phyloP scores from a whole-genome alignment of 2,113 vertebrate genomes.

The Mus musculus region GRCm39 chr7:57345001-57345500 shows the following conservation, averaged over 20 bases:
- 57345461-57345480: not conserved
- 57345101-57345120: not conserved
- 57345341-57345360: no score
- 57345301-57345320: not conserved
- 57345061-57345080: not conserved
- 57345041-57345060: no score
- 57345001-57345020: not conserved
- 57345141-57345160: not conserved
- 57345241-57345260: not conserved
- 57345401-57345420: no score
- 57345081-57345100: not conserved
- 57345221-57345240: not conserved
- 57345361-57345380: fast-evolving
- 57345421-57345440: no score
- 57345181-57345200: no score
- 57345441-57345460: no score
- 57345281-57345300: not conserved
- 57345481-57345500: not conserved
- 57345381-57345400: fast-evolving
- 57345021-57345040: no score
- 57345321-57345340: not conserved
- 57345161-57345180: not conserved
- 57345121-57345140: not conserved
- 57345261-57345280: no score
- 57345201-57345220: not conserved